Base-by-base conservation (phyloP, 2,113 vertebrate species). In the Charina bottae region DNA sequence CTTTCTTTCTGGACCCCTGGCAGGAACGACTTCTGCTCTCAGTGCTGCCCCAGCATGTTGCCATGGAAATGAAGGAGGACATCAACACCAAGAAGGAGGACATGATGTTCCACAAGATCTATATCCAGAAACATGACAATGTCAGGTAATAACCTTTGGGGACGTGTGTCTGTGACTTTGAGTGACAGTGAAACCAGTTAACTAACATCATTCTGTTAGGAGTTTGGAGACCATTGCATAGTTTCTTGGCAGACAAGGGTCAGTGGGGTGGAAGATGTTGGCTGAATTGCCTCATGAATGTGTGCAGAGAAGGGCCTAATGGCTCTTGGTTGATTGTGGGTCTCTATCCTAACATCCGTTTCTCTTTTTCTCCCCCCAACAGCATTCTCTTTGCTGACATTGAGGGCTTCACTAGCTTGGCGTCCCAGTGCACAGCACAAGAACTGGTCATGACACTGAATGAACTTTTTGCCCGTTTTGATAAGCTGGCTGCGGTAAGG, bases 71-170 rank as follows among this genome's bases (percentile, higher is more conserved):
- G 99, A 99, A 99, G 97, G 99, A 99, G 97, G 99, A 99, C 97
- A 99, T 99, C 97, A 99, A 98, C 96, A 98, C 98, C 94, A 99
- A 99, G 97, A 99, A 99, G 96, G 99, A 99, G 97, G 98, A 99
- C 97, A 99, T 99, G 99, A 99, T 99, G 99, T 99, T 99, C 97
- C 99, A 99, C 94, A 99, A 99, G 97, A 99, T 99, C 97, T 99
- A 99, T 96, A 99, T 99, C 97, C 99, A 99, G 97, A 99, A 99
- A 96, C 99, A 99, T 0, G 99, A 99, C 97, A 99, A 99, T 0
- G 99, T 99, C 98, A 99, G 99, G 99, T 99, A 96, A 11, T 0
- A 7, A 0, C 5, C 64, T 92, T 1, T 84, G 49, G 42, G 13
- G 23, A 17, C 33, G 23, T 19, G 17, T 28, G n/a, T 54, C 78